These are phyloP conservation scores for Hypotaenidia okinawae DNA, from an alignment of 2,797 vertebrate genomes.

Conservation along the genomic window DNA sequence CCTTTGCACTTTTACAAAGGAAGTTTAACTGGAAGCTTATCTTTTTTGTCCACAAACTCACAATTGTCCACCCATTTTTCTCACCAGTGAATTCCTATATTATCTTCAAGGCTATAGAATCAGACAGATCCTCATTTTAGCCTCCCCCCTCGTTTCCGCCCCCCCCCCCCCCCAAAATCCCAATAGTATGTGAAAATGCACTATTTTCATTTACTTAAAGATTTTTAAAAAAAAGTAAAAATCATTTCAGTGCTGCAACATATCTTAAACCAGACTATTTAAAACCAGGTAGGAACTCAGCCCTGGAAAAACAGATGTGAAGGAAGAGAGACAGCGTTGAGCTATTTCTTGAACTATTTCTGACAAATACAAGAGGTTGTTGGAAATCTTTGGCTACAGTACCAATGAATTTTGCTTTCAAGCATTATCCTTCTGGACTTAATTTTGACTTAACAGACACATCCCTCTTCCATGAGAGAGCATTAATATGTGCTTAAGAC, in stretches of 20 bases:
- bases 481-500: neutral
- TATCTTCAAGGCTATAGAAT: neutral
- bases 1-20: neutral
- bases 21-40: neutral
- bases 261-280: neutral
- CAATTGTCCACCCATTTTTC: neutral
- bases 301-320: fast-evolving
- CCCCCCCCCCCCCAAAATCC: neutral
- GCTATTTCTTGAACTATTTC: neutral
- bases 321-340: neutral
- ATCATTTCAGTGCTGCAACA: neutral
- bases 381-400: neutral
- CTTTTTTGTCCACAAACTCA: neutral
- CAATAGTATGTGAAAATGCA: neutral
- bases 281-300: neutral
- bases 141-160: too few species aligned
- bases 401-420: neutral
- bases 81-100: neutral
- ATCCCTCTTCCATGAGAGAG: neutral
- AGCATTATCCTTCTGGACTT: neutral
- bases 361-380: neutral
- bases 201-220: neutral
- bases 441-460: neutral
- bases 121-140: neutral
- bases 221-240: neutral